Evolutionary conservation across 1,140 invertebrate species (phyloP), one percentile per base, ranked within the genome.

Genomic region (Heliconius nattereri): DNA sequence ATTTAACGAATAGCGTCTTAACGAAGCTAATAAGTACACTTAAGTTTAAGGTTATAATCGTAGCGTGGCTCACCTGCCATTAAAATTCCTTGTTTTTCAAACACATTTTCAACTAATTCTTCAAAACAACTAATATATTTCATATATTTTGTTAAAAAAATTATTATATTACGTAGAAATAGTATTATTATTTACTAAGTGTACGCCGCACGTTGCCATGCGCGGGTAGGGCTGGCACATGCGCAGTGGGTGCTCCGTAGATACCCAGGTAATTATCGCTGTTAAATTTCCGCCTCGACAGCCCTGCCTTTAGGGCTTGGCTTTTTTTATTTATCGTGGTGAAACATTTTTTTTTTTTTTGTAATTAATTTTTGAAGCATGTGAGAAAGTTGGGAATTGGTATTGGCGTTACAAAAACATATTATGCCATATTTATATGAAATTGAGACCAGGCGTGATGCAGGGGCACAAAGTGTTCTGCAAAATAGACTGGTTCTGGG

Each of bases 181-280:
- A 83, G 77, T 84, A 85, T 90, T 92, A 90, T 87, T 90, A 90
- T 91, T 90, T 88, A 83, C 81, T 81, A 83, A 80, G 78, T 75
- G 72, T 84, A 73, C 70, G 45, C 60, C 60, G 60, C 60, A 66
- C 73, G 71, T 76, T 87, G 89, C 81, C 91, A 92, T 91, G 91
- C 91, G 89, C 90, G 86, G 82, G 71, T 78, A 79, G 78, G 77
- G 49, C 71, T 57, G 49, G 83, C 89, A 81, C 89, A 89, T 91
- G 91, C 91, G 91, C 82, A 45, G 6, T 77, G 7, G 35, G 45
- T 26, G 45, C 32, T 3, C 23, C 26, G 60, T 66, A 29, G 60
- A 66, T 85, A 23, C 80, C 71, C 78, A 83, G 86, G 87, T 87
- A 87, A 90, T 92, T 86, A 88, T 86, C 87, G 84, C 78, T 81